These are phyloP conservation scores for Cettia cetti DNA, from an alignment of 2,113 vertebrate genomes.

Conservation along the genomic window DNA sequence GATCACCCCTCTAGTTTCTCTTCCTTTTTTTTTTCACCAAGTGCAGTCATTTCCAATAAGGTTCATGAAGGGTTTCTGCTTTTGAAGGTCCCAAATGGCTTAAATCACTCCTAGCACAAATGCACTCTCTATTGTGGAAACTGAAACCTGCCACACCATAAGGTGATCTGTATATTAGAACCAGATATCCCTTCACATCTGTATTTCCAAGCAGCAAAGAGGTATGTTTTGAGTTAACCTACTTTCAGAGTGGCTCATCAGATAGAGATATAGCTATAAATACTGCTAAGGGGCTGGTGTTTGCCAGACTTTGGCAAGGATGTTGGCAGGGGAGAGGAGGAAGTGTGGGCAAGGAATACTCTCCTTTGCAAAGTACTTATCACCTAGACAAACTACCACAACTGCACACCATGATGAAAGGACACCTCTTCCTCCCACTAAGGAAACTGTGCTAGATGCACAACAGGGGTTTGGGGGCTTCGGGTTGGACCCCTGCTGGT, in stretches of 20 bases:
- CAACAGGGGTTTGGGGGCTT: neutral
- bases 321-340: neutral
- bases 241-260: constrained; percentile 51
- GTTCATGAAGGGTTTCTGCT: constrained; percentile 54
- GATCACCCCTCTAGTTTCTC: constrained; percentile 38
- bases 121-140: constrained; percentile 67
- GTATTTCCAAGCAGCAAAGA: constrained; percentile 23
- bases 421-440: neutral
- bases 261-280: constrained; percentile 43
- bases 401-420: neutral
- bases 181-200: constrained; percentile 59
- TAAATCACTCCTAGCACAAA: constrained; percentile 64
- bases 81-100: constrained; percentile 69
- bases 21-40: constrained; percentile 22
- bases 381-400: neutral
- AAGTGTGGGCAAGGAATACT: neutral
- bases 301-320: neutral
- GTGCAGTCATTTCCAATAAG: constrained; percentile 65
- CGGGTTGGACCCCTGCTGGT: neutral
- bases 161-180: constrained; percentile 66
- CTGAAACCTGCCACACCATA: constrained; percentile 65
- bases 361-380: neutral
- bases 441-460: neutral
- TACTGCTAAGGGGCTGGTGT: neutral
- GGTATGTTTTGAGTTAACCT: constrained; percentile 58